Conservation (phyloP, 2,113 vertebrate species). For the Anas platyrhynchos region DNA sequence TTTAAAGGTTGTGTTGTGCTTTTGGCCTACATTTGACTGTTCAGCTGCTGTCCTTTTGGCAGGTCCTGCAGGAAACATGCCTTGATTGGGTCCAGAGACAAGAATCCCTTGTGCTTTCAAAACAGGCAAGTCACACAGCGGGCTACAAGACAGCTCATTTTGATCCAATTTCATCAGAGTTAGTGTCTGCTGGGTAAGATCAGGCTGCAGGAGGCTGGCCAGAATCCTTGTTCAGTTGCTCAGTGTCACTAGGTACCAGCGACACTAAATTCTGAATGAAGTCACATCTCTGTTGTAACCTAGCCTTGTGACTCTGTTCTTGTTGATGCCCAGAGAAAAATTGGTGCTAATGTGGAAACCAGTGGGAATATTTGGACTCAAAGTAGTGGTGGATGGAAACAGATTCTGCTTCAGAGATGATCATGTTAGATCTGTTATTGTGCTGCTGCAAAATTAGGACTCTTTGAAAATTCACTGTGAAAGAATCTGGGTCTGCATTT, state of each 20-base stretch:
- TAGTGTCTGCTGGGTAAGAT: neutral
- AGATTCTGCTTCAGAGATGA: neutral
- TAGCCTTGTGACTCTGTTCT: neutral
- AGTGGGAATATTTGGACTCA: neutral
- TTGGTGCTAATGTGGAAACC: neutral
- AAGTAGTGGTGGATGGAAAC: neutral
- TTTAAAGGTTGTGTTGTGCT: neutral
- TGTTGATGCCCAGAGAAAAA: neutral
- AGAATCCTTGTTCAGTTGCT: neutral
- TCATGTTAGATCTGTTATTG: neutral
- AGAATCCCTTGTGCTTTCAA: neutral
- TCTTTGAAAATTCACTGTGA: neutral
- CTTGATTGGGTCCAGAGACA: neutral
- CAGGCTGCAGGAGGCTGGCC: neutral
- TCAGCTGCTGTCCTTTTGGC: neutral
- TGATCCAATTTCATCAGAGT: neutral
- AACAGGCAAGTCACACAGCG: accelerated
- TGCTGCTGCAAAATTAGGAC: neutral
- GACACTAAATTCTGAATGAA: neutral
- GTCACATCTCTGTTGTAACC: neutral
- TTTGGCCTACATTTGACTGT: neutral
- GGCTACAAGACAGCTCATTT: neutral
- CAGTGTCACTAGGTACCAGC: neutral
- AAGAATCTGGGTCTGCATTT: neutral
- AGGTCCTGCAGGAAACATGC: neutral